These are phyloP conservation scores for Apis dorsata DNA, from an alignment of 1,140 invertebrate species.

Conservation along the genomic window DNA sequence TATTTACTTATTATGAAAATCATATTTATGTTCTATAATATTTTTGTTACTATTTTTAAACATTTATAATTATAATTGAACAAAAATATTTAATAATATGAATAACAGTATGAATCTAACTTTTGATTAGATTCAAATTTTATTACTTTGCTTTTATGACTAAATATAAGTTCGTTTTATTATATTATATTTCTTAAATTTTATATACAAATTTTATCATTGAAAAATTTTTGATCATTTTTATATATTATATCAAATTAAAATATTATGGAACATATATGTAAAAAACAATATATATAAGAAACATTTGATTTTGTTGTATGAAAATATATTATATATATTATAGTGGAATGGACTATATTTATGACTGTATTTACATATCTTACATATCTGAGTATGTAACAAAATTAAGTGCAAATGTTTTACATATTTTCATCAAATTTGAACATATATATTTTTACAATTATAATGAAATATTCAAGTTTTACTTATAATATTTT, in stretches of 20 bases:
- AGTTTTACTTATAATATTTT: slow-evolving; percentile 23
- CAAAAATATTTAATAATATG: not conserved
- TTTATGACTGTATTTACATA: slow-evolving; percentile 11
- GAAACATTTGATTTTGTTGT: not conserved
- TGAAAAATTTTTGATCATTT: not conserved
- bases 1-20: slow-evolving; percentile 7
- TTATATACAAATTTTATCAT: not conserved
- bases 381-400: not conserved
- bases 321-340: not conserved
- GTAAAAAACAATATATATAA: not conserved
- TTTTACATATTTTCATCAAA: not conserved
- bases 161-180: not conserved
- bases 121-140: not conserved
- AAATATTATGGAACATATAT: not conserved
- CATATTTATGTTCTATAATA: not conserved
- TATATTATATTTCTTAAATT: not conserved
- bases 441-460: slow-evolving; percentile 3
- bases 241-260: slow-evolving; percentile 40
- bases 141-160: not conserved
- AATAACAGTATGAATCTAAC: not conserved
- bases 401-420: not conserved
- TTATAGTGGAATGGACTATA: slow-evolving; percentile 16
- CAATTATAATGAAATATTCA: not conserved
- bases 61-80: not conserved
- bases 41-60: not conserved